phyloP scores from a whole-genome alignment of 2,797 vertebrate species.

The Melanogrammus aeglefinus region DNA sequence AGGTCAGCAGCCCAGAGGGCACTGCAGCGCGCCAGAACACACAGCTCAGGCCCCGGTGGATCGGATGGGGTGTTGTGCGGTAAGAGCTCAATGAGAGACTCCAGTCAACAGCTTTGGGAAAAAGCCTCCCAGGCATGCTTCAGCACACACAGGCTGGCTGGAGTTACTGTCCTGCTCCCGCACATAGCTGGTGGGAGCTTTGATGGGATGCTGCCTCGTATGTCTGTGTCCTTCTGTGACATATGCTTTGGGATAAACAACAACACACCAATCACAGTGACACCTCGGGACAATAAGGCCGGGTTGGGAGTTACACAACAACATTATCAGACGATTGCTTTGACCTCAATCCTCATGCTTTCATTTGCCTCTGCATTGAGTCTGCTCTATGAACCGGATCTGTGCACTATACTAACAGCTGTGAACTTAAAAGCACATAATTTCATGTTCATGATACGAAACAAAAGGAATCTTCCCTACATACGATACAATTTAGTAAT shows the following conservation, averaged over 20 bases:
- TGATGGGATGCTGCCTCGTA: constrained; percentile 46
- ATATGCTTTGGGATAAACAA: constrained; percentile 36
- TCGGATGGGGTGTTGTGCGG: constrained; percentile 18
- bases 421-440: neutral
- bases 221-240: constrained; percentile 33
- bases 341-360: constrained; percentile 24
- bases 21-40: neutral
- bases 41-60: neutral
- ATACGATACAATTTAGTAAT: neutral
- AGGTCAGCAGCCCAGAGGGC: neutral
- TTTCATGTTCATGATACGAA: neutral
- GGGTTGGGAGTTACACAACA: constrained; percentile 43
- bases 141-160: constrained; percentile 29
- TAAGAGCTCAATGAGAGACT: constrained; percentile 45
- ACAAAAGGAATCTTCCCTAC: no score
- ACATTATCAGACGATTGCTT: constrained; percentile 39
- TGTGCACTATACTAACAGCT: constrained; percentile 20
- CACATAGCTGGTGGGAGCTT: constrained; percentile 36
- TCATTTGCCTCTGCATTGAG: constrained; percentile 30
- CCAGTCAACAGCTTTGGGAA: constrained; percentile 57
- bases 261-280: constrained; percentile 26
- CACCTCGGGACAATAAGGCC: constrained; percentile 30
- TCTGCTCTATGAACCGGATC: constrained; percentile 30
- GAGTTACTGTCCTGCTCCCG: constrained; percentile 35
- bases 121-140: constrained; percentile 65